Evolutionary conservation across 1,140 invertebrate genomes (phyloP), one percentile per base, ranked within the genome.

Genomic region (Nixonia krombeini): DNA sequence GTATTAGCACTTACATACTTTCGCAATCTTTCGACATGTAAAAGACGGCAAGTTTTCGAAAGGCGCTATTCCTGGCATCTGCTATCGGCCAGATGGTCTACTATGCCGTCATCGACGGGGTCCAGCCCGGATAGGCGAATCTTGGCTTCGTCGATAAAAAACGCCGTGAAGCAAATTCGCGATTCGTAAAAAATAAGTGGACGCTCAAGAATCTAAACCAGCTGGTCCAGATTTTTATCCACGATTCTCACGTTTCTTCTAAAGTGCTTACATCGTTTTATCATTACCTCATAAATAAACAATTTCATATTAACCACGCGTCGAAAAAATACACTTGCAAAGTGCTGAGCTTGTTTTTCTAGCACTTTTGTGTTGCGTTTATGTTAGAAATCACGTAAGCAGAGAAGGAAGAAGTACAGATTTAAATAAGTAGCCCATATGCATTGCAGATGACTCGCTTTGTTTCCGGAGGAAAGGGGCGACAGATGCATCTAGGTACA

Each of bases 1-100:
- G 29, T 8, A 31, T 31, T 31, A 31, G 29, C 29, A 17, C 29
- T 10, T 23, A 23, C 13, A 33, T 12, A 12, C n/a, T n/a, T n/a
- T n/a, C n/a, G n/a, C n/a, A n/a, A n/a, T n/a, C n/a, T n/a, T n/a
- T n/a, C n/a, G n/a, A n/a, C n/a, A n/a, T n/a, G n/a, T n/a, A n/a
- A n/a, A n/a, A n/a, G n/a, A n/a, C n/a, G 29, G 12, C 18, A 5
- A 4, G n/a, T 15, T 44, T 10, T 55, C 28, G 15, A 35, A 13
- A 42, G 23, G 23, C 31, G 42, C 51, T 73, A 73, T 73, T 73
- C 59, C 45, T 64, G 71, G 69, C 68, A 56, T 62, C 44, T 56
- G 55, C 41, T 46, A 29, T 28, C 41, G 21, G 44, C 55, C 73
- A 76, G 71, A 75, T 76, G 73, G 67, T 53, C 37, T 9, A 47